Evolutionary conservation across 2,797 vertebrate genomes (phyloP).

Genomic region (Sebastes vulpes): DNA sequence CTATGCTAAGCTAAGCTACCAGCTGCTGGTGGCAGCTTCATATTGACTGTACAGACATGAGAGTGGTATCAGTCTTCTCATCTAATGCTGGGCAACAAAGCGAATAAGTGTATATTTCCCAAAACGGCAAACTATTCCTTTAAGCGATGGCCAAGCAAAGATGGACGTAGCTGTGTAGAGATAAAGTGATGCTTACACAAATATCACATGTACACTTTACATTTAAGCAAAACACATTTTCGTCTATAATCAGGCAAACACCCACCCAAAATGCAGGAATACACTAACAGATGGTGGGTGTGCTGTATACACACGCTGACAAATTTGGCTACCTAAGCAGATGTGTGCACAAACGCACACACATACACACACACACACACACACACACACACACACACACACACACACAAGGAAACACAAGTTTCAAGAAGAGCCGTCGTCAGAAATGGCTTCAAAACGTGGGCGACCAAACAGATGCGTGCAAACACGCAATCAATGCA

Average conservation of each 20-base stretch:
- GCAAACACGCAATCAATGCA: slow-evolving; percentile 46
- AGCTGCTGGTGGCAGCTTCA: background rate
- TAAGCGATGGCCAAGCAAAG: background rate
- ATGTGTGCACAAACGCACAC: slow-evolving; percentile 60
- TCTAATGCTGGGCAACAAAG: background rate
- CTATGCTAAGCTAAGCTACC: background rate
- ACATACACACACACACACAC: slow-evolving; percentile 15
- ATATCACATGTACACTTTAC: slow-evolving; percentile 39
- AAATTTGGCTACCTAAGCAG: slow-evolving; percentile 77
- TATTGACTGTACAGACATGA: background rate
- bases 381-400: slow-evolving; percentile 15
- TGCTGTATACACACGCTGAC: slow-evolving; percentile 49
- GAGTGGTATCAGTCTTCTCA: background rate
- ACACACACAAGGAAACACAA: slow-evolving; percentile 29
- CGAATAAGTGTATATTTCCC: background rate
- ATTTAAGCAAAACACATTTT: slow-evolving; percentile 48
- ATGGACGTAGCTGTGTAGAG: background rate
- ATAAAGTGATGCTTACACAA: slow-evolving; percentile 26
- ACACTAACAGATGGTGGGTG: slow-evolving; percentile 72
- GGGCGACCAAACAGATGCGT: slow-evolving; percentile 53
- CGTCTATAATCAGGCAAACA: slow-evolving; percentile 57
- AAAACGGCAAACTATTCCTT: background rate
- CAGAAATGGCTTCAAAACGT: slow-evolving; percentile 54
- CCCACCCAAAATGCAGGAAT: slow-evolving; percentile 42
- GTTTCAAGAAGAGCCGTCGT: slow-evolving; percentile 39